Evolutionary conservation across 2,888 invertebrate genomes (phyloP).

Genomic region (Nematopogon swammerdamellus): DNA sequence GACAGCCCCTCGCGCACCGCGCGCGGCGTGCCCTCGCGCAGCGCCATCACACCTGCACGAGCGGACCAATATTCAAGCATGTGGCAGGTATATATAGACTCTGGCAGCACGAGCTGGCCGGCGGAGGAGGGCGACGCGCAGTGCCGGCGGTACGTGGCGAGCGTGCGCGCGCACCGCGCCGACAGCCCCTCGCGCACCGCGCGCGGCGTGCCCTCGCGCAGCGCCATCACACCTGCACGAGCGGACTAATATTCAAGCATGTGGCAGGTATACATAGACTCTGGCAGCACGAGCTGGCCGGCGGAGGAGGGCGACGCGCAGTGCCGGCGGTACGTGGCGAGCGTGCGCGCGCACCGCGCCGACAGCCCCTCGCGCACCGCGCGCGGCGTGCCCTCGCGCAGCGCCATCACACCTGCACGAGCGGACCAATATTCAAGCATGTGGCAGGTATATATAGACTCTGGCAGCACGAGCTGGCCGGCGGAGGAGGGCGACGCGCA

Average conservation of each 20-base stretch:
- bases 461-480: slow-evolving; percentile 96
- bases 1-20: slow-evolving; percentile 84
- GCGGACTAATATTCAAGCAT: neutral
- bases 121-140: slow-evolving; percentile 93
- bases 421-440: neutral
- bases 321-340: slow-evolving; percentile 92
- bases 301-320: slow-evolving; percentile 93
- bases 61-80: neutral
- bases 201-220: slow-evolving; percentile 74
- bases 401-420: slow-evolving; percentile 67
- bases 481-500: slow-evolving; percentile 93
- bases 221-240: slow-evolving; percentile 67
- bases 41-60: slow-evolving; percentile 67
- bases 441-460: slow-evolving; percentile 81
- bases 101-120: slow-evolving; percentile 97
- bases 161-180: slow-evolving; percentile 78
- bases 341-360: slow-evolving; percentile 78
- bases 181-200: slow-evolving; percentile 84
- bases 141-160: slow-evolving; percentile 92
- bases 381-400: slow-evolving; percentile 74
- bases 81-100: slow-evolving; percentile 81
- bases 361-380: slow-evolving; percentile 84
- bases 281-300: slow-evolving; percentile 97
- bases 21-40: slow-evolving; percentile 74
- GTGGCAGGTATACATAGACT: slow-evolving; percentile 81